Base-by-base conservation (phyloP, 1,140 invertebrate species). In the Myzus persicae region DNA sequence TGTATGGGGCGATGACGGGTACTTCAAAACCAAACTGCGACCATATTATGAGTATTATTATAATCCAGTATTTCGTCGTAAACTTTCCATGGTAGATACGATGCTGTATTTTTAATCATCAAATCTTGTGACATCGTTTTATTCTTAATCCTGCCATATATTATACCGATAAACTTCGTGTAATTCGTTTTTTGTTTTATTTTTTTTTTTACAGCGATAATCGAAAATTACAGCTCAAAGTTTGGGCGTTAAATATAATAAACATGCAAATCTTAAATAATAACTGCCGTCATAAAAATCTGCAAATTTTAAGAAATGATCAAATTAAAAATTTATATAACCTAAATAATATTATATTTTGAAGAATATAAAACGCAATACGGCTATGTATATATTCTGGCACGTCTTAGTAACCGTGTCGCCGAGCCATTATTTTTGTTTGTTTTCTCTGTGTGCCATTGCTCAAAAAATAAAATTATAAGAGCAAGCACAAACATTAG, bases 21-120 rank as follows among this genome's bases (percentile, higher is more conserved):
- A 54, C 88, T 89, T 89, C 36, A 54, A 89, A 89, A 89, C 36
- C 48, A 89, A 54, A 89, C 88, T 89, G 24, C 20, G 46, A 89
- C n/a, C 48, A 89, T 89, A 89, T 89, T 89, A 89, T 54, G 22
- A 54, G 87, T 88, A 88, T 54, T 38, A 54, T 89, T 89, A 89
- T 89, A 89, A 89, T 54, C 48, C 88, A 9, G 11, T 22, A 31
- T 88, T 48, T 88, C 36, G n/a, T 51, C 6, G 44, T 31, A 54
- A 54, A 54, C 36, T 31, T 89, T 54, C 22, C 40, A 18, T 22
- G 9, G 31, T n/a, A 36, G 20, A 88, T 88, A 40, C 8, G 48
- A 18, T 26, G 11, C 26, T n/a, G 2, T 89, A 36, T 89, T 89
- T 46, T 54, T 54, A 89, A 89, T 51, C 46, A 54, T 87, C n/a